These are phyloP conservation scores for Lophius piscatorius DNA, from an alignment of 2,113 vertebrate species.

Conservation along the genomic window DNA sequence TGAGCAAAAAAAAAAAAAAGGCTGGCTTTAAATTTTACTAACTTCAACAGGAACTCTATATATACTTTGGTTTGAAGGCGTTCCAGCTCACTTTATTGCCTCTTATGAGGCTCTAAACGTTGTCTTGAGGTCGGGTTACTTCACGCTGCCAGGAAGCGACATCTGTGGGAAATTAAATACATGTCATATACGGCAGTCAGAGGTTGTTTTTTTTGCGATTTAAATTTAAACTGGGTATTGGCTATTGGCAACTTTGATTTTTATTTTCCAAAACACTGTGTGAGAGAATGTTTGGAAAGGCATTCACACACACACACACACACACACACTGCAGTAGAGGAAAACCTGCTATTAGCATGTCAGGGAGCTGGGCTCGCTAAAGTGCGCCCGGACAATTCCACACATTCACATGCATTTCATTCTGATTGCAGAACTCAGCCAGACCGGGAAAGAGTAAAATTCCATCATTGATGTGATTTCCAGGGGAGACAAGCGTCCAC, in stretches of 20 bases:
- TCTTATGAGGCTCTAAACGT: slow-evolving; percentile 28
- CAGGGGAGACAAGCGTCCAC: slow-evolving; percentile 28
- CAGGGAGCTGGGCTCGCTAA: slow-evolving; percentile 6
- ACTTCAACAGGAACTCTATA: slow-evolving; percentile 9
- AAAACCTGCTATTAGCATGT: slow-evolving; percentile 59
- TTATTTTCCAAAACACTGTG: slow-evolving; percentile 24
- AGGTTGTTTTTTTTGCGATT: slow-evolving; percentile 25
- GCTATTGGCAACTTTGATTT: slow-evolving; percentile 22
- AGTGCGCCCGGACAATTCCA: too few relatives aligned
- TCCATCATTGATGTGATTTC: slow-evolving; percentile 33
- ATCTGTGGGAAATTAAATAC: slow-evolving; percentile 30
- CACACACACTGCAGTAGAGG: slow-evolving; percentile 27
- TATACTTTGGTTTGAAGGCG: slow-evolving; percentile 15
- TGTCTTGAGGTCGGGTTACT: slow-evolving; percentile 25
- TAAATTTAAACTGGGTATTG: slow-evolving; percentile 36
- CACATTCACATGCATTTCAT: background rate
- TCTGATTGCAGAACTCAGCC: slow-evolving; percentile 4
- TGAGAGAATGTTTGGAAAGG: background rate
- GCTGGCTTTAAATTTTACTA: background rate
- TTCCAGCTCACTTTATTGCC: slow-evolving; percentile 27
- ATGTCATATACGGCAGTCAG: slow-evolving; percentile 43
- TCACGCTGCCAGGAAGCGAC: slow-evolving; percentile 35
- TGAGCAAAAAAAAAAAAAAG: too few relatives aligned
- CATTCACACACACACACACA: slow-evolving; percentile 15
- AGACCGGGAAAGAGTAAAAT: slow-evolving; percentile 50